Conservation (phyloP, 2,888 invertebrate genomes). For the Rhamphomyia laevipes region DNA sequence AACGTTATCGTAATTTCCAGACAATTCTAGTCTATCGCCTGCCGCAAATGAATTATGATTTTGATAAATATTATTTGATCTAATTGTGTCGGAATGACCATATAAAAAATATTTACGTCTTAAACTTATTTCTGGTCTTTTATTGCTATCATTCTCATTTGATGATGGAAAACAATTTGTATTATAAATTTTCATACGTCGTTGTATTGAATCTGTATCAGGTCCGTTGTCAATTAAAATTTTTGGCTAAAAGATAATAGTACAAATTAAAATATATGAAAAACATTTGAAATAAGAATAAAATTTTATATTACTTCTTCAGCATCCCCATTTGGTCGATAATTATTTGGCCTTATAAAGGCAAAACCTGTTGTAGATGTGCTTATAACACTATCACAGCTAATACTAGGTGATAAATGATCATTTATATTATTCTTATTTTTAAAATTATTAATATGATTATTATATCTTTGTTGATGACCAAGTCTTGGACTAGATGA, state of each 20-base stretch:
- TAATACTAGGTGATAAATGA: constrained; percentile 35
- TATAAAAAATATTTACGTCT: constrained; percentile 53
- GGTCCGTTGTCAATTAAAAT: constrained; percentile 42
- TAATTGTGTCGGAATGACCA: constrained; percentile 10
- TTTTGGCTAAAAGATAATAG: constrained; percentile 26
- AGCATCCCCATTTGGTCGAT: constrained; percentile 22
- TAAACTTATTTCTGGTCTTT: constrained; percentile 38
- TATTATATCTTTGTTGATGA: background rate
- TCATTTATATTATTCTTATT: background rate
- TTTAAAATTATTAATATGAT: background rate
- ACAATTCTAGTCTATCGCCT: background rate
- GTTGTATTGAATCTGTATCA: constrained; percentile 51
- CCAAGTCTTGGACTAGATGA: constrained; percentile 15
- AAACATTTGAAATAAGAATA: no score
- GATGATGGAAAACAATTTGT: constrained; percentile 21
- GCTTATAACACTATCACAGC: constrained; percentile 53
- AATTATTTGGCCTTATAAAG: constrained; percentile 47
- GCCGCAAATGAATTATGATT: no score
- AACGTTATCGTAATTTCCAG: constrained; percentile 10
- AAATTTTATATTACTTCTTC: background rate
- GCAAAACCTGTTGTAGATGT: constrained; percentile 64
- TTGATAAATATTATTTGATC: constrained; percentile 4
- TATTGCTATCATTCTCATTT: background rate
- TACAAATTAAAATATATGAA: background rate
- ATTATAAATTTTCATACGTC: constrained; percentile 42